Evolutionary conservation across 2,113 vertebrate species (phyloP).

Genomic region (Semnopithecus entellus): DNA sequence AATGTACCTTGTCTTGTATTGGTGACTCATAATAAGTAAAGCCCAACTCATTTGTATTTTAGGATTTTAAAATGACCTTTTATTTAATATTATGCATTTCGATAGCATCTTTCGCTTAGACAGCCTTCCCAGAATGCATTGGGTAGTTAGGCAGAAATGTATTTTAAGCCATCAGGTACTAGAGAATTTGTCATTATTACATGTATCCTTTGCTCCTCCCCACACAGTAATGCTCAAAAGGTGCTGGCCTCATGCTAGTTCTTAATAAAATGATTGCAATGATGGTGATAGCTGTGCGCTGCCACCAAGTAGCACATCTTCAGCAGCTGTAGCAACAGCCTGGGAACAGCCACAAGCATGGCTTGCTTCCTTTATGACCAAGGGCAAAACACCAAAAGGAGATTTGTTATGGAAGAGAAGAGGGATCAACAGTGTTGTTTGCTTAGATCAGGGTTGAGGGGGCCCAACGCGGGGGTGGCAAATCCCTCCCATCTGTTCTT

Average conservation of each 20-base stretch:
- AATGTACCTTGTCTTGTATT: neutral
- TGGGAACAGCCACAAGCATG: neutral
- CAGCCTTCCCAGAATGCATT: neutral
- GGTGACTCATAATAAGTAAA: neutral
- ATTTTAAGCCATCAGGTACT: neutral
- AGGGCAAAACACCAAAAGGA: neutral
- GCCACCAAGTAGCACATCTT: neutral
- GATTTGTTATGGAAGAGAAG: slow-evolving; percentile 29
- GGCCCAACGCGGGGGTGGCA: neutral
- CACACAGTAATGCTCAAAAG: neutral
- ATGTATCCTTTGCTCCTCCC: neutral
- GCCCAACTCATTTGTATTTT: neutral
- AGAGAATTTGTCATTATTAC: neutral
- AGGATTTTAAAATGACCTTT: neutral
- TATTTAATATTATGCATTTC: neutral
- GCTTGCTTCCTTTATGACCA: neutral
- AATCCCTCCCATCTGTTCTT: slow-evolving; percentile 63
- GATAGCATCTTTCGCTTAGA: neutral
- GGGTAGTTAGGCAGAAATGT: neutral
- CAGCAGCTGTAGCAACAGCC: neutral
- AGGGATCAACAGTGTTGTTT: neutral
- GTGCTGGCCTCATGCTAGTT: neutral
- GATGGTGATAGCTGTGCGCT: neutral
- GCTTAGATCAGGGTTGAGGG: slow-evolving; percentile 34
- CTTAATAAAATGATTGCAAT: neutral